Evolutionary conservation across 2,797 vertebrate genomes (phyloP).

Genomic region (Pipistrellus pygmaeus): DNA sequence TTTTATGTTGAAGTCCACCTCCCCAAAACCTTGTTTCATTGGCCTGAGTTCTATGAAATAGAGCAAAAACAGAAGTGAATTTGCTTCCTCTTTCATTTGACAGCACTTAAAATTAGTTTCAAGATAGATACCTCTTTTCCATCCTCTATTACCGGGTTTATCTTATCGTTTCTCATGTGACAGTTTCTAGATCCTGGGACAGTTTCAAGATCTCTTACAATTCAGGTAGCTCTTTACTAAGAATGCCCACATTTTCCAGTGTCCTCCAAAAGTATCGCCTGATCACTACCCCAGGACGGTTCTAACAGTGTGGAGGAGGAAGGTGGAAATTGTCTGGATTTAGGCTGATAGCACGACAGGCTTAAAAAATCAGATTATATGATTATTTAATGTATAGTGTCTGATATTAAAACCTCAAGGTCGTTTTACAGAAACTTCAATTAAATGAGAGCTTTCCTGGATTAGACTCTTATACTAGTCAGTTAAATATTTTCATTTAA

Average conservation of each 20-base stretch:
- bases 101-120: background rate
- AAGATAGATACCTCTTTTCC: constrained; percentile 15
- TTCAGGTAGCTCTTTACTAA: background rate
- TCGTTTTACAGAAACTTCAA: background rate
- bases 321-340: background rate
- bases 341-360: background rate
- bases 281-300: rapidly evolving
- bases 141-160: background rate
- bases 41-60: constrained; percentile 4
- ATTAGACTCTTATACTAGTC: constrained; percentile 16
- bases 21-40: background rate
- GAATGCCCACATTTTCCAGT: background rate
- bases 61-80: background rate
- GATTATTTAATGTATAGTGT: constrained; percentile 21
- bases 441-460: background rate
- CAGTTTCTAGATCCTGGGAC: background rate
- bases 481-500: constrained; percentile 52
- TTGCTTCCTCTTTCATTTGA: background rate
- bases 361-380: background rate
- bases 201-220: background rate
- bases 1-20: background rate
- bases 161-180: background rate
- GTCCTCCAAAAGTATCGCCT: background rate
- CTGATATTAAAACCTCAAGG: constrained; percentile 6
- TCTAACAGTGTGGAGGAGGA: background rate